These are phyloP conservation scores for Stomatorhinus walkeri DNA, from an alignment of 2,797 vertebrate species.

Conservation along the genomic window DNA sequence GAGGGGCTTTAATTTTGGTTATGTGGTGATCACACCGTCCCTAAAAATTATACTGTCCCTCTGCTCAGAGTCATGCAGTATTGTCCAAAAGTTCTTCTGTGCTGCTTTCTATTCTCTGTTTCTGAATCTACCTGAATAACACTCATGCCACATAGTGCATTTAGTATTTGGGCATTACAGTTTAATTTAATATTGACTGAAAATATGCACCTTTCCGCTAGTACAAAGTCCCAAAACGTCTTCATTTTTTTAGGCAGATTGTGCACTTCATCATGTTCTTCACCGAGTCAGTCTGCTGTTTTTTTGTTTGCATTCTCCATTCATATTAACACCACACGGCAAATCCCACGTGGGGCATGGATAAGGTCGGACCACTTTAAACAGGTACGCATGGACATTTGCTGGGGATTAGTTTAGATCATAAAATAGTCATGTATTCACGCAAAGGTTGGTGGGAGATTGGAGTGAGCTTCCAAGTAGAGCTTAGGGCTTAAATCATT, in stretches of 20 bases:
- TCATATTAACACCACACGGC: not conserved
- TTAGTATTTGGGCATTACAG: not conserved
- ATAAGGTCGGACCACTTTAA: not conserved
- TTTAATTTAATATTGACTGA: not conserved
- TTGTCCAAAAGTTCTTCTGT: not conserved
- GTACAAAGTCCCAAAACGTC: not conserved
- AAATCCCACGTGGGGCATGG: not conserved
- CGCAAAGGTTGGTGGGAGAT: not conserved
- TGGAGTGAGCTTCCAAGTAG: not conserved
- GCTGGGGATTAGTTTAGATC: not conserved
- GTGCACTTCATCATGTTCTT: not conserved
- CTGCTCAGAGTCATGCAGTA: not conserved
- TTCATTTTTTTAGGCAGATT: not conserved
- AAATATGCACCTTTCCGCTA: not conserved
- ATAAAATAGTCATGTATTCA: slow-evolving; percentile 1
- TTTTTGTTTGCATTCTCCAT: not conserved
- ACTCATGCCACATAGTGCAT: not conserved
- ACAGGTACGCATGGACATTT: not conserved
- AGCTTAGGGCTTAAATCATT: not conserved
- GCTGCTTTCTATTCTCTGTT: not conserved
- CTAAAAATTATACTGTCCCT: not conserved
- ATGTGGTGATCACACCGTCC: not conserved
- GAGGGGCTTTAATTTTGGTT: not conserved
- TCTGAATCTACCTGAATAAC: not conserved
- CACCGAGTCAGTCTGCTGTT: not conserved